Conservation (phyloP, 1,140 invertebrate genomes). For the Rhynchophorus ferrugineus region DNA sequence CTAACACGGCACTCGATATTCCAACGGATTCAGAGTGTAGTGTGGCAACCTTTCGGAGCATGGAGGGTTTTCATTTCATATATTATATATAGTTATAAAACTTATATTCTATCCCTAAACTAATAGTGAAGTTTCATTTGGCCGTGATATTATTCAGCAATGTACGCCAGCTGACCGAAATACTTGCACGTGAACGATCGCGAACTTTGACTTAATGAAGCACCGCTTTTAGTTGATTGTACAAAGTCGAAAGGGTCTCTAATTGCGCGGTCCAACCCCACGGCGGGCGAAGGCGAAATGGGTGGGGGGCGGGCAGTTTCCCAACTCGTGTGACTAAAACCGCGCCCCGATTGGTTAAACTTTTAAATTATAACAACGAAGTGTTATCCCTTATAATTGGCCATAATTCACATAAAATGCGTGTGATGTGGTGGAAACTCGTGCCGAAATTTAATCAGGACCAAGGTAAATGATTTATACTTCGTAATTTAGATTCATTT, state of each 20-base stretch:
- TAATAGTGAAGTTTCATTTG: no score
- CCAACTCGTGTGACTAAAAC: constrained; percentile 8
- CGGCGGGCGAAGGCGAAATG: no score
- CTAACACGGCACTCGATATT: no score
- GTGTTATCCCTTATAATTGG: constrained; percentile 19
- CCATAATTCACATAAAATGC: constrained; percentile 18
- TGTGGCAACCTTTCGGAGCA: no score
- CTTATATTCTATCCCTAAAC: no score
- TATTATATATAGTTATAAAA: no score
- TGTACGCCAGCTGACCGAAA: no score
- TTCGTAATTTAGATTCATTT: constrained; percentile 16
- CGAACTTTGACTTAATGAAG: not conserved
- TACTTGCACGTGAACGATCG: not conserved
- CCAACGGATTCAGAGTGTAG: no score
- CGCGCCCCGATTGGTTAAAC: constrained; percentile 12
- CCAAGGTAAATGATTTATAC: constrained; percentile 17
- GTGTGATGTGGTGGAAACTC: constrained; percentile 18
- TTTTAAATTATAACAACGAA: constrained; percentile 21
- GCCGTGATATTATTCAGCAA: no score
- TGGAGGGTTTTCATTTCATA: no score
- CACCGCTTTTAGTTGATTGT: not conserved
- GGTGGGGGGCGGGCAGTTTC: not conserved
- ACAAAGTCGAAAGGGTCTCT: not conserved
- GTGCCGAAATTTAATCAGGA: constrained; percentile 19
- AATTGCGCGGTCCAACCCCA: not conserved